Evolutionary conservation across 92 coral and sea anemone species (phyloP).

Genomic region (Phenganax marumi): DNA sequence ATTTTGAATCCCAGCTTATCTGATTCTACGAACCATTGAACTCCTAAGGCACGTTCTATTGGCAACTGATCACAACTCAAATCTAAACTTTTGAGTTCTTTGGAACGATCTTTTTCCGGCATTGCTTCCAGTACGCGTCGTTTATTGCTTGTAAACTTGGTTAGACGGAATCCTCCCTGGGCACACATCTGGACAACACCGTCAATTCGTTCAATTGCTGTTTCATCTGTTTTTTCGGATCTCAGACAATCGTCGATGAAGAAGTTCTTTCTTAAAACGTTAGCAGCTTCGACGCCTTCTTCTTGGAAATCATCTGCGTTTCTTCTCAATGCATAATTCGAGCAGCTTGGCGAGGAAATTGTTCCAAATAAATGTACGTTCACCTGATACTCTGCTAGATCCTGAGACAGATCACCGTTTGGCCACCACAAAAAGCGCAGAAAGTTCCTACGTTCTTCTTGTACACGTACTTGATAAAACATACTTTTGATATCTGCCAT

Average conservation of each 20-base stretch:
- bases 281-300: constrained; percentile 35
- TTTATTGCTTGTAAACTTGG: no score
- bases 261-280: constrained; percentile 48
- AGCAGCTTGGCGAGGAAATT: no score
- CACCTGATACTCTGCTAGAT: constrained; percentile 60
- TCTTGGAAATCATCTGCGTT: constrained; percentile 46
- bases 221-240: no score
- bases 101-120: constrained; percentile 35
- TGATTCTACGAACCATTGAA: background rate
- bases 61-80: background rate
- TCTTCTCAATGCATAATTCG: constrained; percentile 50
- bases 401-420: no score
- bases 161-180: no score
- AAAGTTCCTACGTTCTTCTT: constrained; percentile 9
- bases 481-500: no score
- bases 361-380: constrained; percentile 57
- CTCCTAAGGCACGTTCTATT: background rate
- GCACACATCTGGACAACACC: no score
- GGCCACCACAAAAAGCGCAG: no score
- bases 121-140: constrained; percentile 23
- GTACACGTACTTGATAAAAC: no score
- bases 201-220: constrained; percentile 52
- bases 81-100: constrained; percentile 20
- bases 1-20: no score
- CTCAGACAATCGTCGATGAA: constrained; percentile 57